These are phyloP conservation scores for Hycleus phaleratus DNA, from an alignment of 1,140 invertebrate genomes.

Conservation along the genomic window DNA sequence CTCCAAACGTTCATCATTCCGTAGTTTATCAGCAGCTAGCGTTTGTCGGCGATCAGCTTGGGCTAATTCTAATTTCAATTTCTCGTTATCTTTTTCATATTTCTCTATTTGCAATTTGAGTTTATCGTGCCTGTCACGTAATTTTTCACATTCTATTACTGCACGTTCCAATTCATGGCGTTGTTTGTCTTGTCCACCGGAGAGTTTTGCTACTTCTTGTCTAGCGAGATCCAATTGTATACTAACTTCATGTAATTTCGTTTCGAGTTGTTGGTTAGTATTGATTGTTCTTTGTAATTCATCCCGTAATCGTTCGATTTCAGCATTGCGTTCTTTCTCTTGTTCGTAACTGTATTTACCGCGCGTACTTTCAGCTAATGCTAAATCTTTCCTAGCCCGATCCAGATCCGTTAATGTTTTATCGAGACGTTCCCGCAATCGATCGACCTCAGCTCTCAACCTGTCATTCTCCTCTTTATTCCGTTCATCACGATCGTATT, in stretches of 20 bases:
- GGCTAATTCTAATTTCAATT: slow-evolving; percentile 59
- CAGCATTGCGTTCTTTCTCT: slow-evolving; percentile 65
- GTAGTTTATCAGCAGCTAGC: slow-evolving; percentile 51
- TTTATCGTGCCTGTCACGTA: slow-evolving; percentile 76
- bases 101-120: slow-evolving; percentile 60
- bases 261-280: slow-evolving; percentile 62
- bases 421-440: slow-evolving; percentile 73
- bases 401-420: slow-evolving; percentile 72
- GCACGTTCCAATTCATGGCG: slow-evolving; percentile 67
- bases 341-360: slow-evolving; percentile 84
- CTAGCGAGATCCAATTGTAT: slow-evolving; percentile 72
- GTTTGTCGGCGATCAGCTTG: slow-evolving; percentile 58
- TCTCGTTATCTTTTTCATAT: slow-evolving; percentile 66
- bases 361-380: slow-evolving; percentile 65
- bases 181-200: slow-evolving; percentile 66
- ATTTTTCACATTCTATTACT: slow-evolving; percentile 78
- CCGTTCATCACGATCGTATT: slow-evolving; percentile 67
- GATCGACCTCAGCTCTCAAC: slow-evolving; percentile 73
- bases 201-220: slow-evolving; percentile 65
- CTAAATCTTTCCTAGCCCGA: slow-evolving; percentile 63
- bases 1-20: slow-evolving; percentile 57
- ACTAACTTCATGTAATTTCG: slow-evolving; percentile 67
- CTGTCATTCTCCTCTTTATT: slow-evolving; percentile 72
- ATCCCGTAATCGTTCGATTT: slow-evolving; percentile 56
- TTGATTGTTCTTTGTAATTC: slow-evolving; percentile 64